Evolutionary conservation across 2,113 vertebrate species (phyloP), one percentile per base, ranked within the genome.

Genomic region (Lagopus muta): DNA sequence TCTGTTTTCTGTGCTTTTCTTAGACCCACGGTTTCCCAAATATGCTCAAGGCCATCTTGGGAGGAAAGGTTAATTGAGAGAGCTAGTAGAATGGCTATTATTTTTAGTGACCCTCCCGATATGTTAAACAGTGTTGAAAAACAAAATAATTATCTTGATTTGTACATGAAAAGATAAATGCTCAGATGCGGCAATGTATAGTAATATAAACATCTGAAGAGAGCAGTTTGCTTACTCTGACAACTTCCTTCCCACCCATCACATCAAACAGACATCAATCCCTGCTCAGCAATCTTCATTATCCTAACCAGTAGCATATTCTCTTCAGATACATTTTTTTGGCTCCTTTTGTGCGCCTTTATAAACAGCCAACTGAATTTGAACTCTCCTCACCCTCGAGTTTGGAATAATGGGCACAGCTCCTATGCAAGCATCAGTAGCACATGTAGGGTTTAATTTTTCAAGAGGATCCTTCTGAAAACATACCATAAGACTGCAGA

Each of bases 131-230:
- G 12, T 62, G 15, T 36, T 30, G 18, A 80, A 87, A 81, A 5
- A 1, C 7, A 21, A 60, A 58, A 70, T 11, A 75, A 45, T 30
- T 10, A 6, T 79, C 11, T 43, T 75, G 30, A 76, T 52, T 75
- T 0, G 0, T 67, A 42, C 2, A 5, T 22, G 42, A 38, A 43
- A 70, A 54, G 5, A 21, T 13, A 25, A 10, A 43, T 18, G 2
- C 77, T 88, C 17, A 58, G 34, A 19, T 78, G 20, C 30, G 40
- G 61, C 27, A 61, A 2, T 40, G 47, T 58, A 38, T 85, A 0
- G 0, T 20, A 57, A 52, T 21, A 30, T 8, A 78, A 81, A 48
- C 11, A 5, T 82, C 67, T n/a, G 8, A 64, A 84, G 40, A 52
- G 36, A 22, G 13, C 18, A 1, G 2, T 69, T 83, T 34, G 52